Conservation (phyloP, 2,797 vertebrate species). For the Nothura maculosa region DNA sequence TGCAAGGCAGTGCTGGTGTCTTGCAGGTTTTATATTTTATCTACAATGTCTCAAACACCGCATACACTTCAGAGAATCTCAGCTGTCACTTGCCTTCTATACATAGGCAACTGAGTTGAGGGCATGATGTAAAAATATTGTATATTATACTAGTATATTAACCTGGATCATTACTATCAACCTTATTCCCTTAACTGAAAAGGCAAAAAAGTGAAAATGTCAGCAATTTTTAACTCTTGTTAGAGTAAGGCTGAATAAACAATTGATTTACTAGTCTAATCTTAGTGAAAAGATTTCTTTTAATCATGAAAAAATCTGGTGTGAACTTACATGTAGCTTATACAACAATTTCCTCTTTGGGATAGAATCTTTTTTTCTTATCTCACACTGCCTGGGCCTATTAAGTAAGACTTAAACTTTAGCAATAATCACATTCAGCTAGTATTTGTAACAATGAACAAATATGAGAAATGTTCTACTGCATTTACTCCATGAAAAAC, state of each 20-base stretch:
- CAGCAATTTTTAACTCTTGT: background rate
- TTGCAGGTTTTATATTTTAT: background rate
- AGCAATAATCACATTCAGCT: too few species aligned
- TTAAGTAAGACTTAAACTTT: too few species aligned
- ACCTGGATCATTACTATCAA: too few species aligned
- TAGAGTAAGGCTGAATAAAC: background rate
- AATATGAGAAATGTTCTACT: too few species aligned
- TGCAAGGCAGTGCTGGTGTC: background rate
- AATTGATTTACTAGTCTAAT: too few species aligned
- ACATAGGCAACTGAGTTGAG: background rate
- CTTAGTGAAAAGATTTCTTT: background rate
- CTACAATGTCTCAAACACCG: background rate
- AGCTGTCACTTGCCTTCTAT: accelerated
- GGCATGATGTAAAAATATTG: background rate
- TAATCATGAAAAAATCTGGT: background rate
- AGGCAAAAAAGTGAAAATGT: background rate
- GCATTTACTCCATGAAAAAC: too few species aligned
- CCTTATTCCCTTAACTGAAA: background rate
- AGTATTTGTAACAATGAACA: too few species aligned
- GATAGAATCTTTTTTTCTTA: too few species aligned
- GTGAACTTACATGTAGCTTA: background rate
- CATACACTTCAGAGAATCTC: background rate
- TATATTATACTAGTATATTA: background rate
- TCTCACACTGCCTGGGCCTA: too few species aligned
- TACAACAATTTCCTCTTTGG: background rate